phyloP scores from a whole-genome alignment of 2,888 invertebrate species.

The Empis livida region DNA sequence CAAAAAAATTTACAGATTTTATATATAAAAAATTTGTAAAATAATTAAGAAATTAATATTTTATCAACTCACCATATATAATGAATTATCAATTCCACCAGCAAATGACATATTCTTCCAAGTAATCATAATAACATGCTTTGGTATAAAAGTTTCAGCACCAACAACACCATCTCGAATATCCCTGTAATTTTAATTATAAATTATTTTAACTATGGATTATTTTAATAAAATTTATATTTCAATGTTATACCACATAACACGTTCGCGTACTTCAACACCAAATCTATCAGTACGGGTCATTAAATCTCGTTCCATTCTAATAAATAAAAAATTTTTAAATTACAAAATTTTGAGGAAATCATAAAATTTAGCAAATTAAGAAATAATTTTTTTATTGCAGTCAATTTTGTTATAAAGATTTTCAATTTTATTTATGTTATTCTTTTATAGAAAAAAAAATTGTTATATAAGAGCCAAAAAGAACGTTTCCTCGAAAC shows the following conservation, averaged over 20 bases:
- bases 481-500: too few relatives aligned
- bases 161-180: slow-evolving; percentile 84
- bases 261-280: slow-evolving; percentile 70
- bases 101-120: slow-evolving; percentile 95
- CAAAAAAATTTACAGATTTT: background rate
- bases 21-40: background rate
- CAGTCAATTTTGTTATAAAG: too few relatives aligned
- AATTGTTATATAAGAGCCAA: too few relatives aligned
- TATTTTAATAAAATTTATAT: too few relatives aligned
- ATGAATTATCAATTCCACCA: slow-evolving; percentile 69
- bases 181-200: too few relatives aligned
- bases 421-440: too few relatives aligned
- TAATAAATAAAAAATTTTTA: slow-evolving; percentile 13
- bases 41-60: background rate
- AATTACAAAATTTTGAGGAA: too few relatives aligned
- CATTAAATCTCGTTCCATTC: slow-evolving; percentile 56
- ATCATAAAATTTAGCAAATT: too few relatives aligned
- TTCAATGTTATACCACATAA: too few relatives aligned
- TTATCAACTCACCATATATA: slow-evolving; percentile 46
- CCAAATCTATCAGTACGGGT: slow-evolving; percentile 68
- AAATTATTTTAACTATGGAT: too few relatives aligned
- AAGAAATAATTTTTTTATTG: too few relatives aligned
- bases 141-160: slow-evolving; percentile 78
- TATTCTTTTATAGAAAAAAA: too few relatives aligned
- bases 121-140: slow-evolving; percentile 79